Evolutionary conservation across 92 coral and sea anemone genomes (phyloP).

Genomic region (Bergia puertoricense): DNA sequence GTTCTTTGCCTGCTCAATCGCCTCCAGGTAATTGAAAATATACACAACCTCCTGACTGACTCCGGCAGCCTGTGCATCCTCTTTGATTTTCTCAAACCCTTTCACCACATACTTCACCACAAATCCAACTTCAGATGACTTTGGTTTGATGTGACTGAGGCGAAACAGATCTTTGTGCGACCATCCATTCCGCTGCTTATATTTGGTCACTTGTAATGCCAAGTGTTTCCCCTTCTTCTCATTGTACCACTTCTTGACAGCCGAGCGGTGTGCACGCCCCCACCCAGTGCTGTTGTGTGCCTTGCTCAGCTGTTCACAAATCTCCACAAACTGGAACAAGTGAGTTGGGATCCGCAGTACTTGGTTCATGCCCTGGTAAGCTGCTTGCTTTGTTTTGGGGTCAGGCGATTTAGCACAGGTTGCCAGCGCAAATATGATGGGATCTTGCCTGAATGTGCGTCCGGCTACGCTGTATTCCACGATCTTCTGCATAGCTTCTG

Average conservation of each 20-base stretch:
- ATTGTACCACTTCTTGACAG: slow-evolving; percentile 91
- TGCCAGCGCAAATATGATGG: slow-evolving; percentile 47
- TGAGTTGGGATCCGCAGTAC: slow-evolving; percentile 92
- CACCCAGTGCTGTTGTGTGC: slow-evolving; percentile 75
- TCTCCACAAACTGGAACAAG: slow-evolving; percentile 81
- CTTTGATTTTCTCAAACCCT: slow-evolving; percentile 72
- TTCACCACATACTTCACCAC: slow-evolving; percentile 76
- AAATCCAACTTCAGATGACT: slow-evolving; percentile 38
- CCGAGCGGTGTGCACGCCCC: slow-evolving; percentile 96
- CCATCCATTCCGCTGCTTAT: slow-evolving; percentile 95
- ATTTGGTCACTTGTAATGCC: slow-evolving; percentile 84
- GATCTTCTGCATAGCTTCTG: slow-evolving; percentile 43
- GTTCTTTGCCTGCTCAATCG: slow-evolving; percentile 72
- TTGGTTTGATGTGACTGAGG: slow-evolving; percentile 85
- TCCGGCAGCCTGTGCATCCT: slow-evolving; percentile 67
- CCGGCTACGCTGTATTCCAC: slow-evolving; percentile 39
- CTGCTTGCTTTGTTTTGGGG: slow-evolving; percentile 74
- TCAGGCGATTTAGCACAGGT: slow-evolving; percentile 69
- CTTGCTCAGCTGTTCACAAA: slow-evolving; percentile 73
- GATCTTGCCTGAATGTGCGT: slow-evolving; percentile 45
- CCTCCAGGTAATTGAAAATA: slow-evolving; percentile 62
- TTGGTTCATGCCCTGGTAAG: slow-evolving; percentile 66
- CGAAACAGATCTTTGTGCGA: slow-evolving; percentile 86
- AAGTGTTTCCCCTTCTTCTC: slow-evolving; percentile 70
- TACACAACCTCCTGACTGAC: slow-evolving; percentile 67